A percentile compares a stretch with the other conserved stretches of the same genome.
phyloP scores from a whole-genome alignment of 2,113 vertebrate species.

The Atlantisia rogersi region DNA sequence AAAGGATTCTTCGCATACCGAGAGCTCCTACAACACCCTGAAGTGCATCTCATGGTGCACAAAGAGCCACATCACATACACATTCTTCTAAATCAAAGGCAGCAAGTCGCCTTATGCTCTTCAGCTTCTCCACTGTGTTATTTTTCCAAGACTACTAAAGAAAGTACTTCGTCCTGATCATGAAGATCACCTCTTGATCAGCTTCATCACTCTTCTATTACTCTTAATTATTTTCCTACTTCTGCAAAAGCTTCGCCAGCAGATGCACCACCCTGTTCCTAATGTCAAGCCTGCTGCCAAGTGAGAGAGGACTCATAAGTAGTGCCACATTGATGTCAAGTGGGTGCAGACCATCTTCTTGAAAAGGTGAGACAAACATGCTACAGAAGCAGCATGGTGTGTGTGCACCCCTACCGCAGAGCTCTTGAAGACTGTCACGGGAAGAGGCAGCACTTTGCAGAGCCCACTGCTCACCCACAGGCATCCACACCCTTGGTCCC shows the following conservation, averaged over 20 bases:
- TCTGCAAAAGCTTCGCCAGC: background rate
- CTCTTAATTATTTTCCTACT: background rate
- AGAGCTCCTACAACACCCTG: background rate
- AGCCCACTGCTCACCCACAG: background rate
- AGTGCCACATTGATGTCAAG: background rate
- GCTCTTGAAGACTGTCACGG: background rate
- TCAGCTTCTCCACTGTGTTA: background rate
- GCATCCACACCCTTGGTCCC: no score
- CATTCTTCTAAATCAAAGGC: background rate
- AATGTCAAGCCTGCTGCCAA: background rate
- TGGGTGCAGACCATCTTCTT: background rate
- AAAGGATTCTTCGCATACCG: background rate
- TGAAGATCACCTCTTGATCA: background rate
- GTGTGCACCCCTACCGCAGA: background rate
- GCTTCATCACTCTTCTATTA: background rate
- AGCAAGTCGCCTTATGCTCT: background rate
- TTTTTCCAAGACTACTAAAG: background rate
- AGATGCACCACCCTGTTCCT: background rate
- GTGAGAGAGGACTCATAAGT: background rate
- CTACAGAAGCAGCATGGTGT: background rate
- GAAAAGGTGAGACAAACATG: background rate
- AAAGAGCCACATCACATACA: background rate
- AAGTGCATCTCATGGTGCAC: background rate
- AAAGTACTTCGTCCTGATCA: background rate
- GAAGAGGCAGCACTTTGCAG: background rate